Conservation (phyloP, 2,888 invertebrate genomes). For the Horisme vitalbata region DNA sequence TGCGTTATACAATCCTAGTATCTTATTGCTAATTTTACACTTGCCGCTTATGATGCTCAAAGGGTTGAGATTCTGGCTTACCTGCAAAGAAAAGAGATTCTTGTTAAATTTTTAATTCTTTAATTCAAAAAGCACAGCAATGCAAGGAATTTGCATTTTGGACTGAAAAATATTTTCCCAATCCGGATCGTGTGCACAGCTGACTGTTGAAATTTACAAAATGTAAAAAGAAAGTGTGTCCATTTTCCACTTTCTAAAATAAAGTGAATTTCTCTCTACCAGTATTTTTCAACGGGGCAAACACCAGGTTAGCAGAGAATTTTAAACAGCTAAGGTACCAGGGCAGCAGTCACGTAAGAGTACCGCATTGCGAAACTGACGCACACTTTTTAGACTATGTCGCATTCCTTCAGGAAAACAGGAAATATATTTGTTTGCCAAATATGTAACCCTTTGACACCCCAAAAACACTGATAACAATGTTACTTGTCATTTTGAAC, state of each 20-base stretch:
- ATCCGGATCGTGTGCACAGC: constrained; percentile 8
- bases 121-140: no score
- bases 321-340: constrained; percentile 34
- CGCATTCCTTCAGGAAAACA: constrained; percentile 17
- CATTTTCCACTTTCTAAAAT: constrained; percentile 12
- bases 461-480: constrained; percentile 3
- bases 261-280: constrained; percentile 12
- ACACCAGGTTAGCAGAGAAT: constrained; percentile 28
- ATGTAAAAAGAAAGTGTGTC: constrained; percentile 13
- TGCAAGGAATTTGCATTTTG: background rate
- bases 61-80: no score
- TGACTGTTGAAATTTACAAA: constrained; percentile 2
- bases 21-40: background rate
- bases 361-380: constrained; percentile 63
- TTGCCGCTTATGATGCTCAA: background rate
- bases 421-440: constrained; percentile 15
- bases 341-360: constrained; percentile 66
- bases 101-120: background rate
- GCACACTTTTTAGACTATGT: constrained; percentile 18
- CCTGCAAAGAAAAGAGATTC: constrained; percentile 47
- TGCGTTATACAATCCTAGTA: background rate
- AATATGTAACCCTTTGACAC: background rate
- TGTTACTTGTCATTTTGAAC: no score
- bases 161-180: constrained; percentile 6
- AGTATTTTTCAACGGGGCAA: constrained; percentile 25